phyloP scores from a whole-genome alignment of 2,113 vertebrate species.

The Hepsetus odoe region DNA sequence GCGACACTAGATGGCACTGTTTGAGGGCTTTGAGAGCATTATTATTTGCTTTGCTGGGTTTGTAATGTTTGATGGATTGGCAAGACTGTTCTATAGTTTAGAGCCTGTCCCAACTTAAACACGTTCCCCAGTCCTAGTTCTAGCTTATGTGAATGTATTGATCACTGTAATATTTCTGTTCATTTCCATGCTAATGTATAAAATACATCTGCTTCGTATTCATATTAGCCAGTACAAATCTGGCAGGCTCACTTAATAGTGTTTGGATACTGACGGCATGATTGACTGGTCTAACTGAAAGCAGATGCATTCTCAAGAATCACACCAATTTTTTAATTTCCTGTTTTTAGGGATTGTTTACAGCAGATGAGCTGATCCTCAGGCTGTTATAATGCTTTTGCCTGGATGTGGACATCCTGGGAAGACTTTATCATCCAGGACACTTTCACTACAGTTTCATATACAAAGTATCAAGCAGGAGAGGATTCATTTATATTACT shows the following conservation, averaged over 20 bases:
- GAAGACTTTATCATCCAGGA: not conserved
- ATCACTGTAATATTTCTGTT: not conserved
- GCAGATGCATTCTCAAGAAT: not conserved
- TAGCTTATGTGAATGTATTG: not conserved
- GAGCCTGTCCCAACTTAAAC: no score
- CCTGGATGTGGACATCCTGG: not conserved
- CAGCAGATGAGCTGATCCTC: not conserved
- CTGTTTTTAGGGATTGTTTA: not conserved
- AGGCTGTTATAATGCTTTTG: not conserved
- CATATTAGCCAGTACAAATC: not conserved
- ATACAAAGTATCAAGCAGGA: not conserved
- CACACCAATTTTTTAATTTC: not conserved
- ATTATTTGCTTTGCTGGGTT: no score
- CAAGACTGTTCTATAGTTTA: no score
- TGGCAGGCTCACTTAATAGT: not conserved
- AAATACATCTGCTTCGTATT: not conserved
- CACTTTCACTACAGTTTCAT: not conserved
- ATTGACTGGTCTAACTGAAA: not conserved
- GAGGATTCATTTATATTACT: no score
- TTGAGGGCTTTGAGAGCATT: no score
- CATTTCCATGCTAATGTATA: not conserved
- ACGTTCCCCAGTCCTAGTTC: not conserved
- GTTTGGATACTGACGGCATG: not conserved
- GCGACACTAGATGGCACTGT: conserved; percentile 24
- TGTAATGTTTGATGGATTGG: no score